phyloP scores from a whole-genome alignment of 2,113 vertebrate genomes.

The Pteropus alecto region DNA sequence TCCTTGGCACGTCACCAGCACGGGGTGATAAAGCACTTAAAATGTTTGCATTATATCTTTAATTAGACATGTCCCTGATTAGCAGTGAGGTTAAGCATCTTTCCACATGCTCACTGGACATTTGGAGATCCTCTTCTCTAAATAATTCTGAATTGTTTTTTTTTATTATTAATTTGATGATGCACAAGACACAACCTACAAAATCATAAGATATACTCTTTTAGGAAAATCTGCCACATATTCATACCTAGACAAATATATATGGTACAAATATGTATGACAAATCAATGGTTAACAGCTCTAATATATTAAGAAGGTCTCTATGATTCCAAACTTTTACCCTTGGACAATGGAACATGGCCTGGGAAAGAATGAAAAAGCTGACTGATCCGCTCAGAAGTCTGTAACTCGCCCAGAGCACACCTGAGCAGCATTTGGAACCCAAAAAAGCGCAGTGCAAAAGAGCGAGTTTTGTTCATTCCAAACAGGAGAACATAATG shows the following conservation, averaged over 20 bases:
- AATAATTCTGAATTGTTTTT: not conserved
- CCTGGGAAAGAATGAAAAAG: not conserved
- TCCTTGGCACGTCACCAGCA: not conserved
- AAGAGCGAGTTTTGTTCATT: not conserved
- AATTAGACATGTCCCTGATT: slow-evolving; percentile 3
- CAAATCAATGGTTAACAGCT: not conserved
- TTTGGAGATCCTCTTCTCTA: slow-evolving; percentile 3
- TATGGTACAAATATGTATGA: not conserved
- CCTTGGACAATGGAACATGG: not conserved
- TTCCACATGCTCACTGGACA: slow-evolving; percentile 7
- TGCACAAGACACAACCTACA: not conserved
- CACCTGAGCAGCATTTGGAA: not conserved
- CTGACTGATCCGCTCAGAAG: not conserved
- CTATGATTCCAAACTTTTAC: not conserved
- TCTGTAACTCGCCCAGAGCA: not conserved
- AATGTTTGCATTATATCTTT: slow-evolving; percentile 14
- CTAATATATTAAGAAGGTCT: not conserved
- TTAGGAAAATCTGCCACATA: not conserved
- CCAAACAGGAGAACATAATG: not conserved
- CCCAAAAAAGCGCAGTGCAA: not conserved
- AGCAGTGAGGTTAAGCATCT: not conserved
- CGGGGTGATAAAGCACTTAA: not conserved
- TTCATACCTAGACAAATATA: not conserved
- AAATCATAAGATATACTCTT: not conserved
- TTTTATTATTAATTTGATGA: slow-evolving; percentile 21